These are phyloP conservation scores for Salvelinus fontinalis DNA, from an alignment of 2,113 vertebrate genomes.

Conservation along the genomic window DNA sequence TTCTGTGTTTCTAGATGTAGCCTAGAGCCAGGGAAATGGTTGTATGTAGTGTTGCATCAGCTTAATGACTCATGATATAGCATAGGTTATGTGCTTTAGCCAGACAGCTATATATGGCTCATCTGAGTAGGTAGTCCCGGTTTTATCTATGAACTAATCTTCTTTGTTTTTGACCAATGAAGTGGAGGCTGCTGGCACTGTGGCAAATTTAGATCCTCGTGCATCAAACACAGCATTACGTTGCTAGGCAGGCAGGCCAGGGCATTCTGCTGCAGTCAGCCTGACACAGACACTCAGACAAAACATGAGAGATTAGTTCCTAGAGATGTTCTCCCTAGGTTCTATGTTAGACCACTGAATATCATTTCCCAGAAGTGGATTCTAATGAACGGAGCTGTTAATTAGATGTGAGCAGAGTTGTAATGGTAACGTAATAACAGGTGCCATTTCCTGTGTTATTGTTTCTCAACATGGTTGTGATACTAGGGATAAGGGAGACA, in stretches of 20 bases:
- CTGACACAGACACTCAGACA: too few species aligned
- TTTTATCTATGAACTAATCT: background rate
- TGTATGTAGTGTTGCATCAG: background rate
- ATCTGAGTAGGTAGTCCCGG: background rate
- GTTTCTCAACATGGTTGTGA: too few species aligned
- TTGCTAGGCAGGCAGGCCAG: background rate
- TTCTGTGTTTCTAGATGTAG: constrained; percentile 2
- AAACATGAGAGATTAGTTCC: too few species aligned
- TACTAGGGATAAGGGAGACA: too few species aligned
- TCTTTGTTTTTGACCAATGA: background rate
- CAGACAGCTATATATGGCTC: background rate
- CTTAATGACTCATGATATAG: background rate
- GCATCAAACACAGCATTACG: background rate
- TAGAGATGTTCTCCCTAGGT: too few species aligned
- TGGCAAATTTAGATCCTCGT: background rate
- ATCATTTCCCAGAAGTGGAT: too few species aligned
- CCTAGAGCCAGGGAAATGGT: background rate
- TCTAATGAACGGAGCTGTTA: too few species aligned
- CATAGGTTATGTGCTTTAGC: background rate
- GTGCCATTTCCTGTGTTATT: too few species aligned
- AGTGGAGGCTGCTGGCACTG: background rate
- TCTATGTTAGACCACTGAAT: too few species aligned
- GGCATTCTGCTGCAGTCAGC: too few species aligned
- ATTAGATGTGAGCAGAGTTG: too few species aligned
- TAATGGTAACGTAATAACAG: too few species aligned